phyloP scores from a whole-genome alignment of 2,113 vertebrate genomes.

The Brienomyrus brachyistius region DNA sequence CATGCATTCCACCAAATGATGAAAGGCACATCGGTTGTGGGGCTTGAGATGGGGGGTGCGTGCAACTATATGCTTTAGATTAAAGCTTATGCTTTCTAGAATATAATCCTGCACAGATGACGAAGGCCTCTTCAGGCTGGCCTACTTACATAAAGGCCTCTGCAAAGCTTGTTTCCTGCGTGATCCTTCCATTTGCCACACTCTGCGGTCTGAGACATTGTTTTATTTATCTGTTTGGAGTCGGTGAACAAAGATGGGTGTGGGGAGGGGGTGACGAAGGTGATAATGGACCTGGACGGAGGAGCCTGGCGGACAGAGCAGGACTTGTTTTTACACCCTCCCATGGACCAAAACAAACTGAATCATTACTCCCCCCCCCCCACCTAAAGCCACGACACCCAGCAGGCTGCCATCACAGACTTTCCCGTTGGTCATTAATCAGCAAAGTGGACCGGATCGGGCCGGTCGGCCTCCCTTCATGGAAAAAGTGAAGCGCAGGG shows the following conservation, averaged over 20 bases:
- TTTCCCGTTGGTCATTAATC: slow-evolving; percentile 52
- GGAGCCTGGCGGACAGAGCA: slow-evolving; percentile 34
- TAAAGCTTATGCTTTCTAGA: not conserved
- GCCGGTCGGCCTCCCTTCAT: slow-evolving; percentile 48
- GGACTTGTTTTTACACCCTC: slow-evolving; percentile 45
- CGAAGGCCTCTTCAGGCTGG: not conserved
- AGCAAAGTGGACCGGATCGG: slow-evolving; percentile 30
- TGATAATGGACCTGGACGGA: not conserved
- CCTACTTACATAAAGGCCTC: not conserved
- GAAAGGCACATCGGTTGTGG: not conserved
- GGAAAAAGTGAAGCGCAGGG: slow-evolving; percentile 47
- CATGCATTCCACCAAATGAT: not conserved
- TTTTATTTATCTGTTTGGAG: slow-evolving; percentile 26
- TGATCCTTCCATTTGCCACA: slow-evolving; percentile 19
- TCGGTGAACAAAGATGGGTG: slow-evolving; percentile 30
- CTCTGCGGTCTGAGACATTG: slow-evolving; percentile 20
- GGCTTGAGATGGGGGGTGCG: not conserved
- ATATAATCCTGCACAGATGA: not conserved
- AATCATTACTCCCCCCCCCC: slow-evolving; percentile 42
- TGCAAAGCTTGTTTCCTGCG: not conserved
- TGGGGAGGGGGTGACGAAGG: not conserved
- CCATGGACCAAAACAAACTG: slow-evolving; percentile 47
- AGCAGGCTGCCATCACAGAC: slow-evolving; percentile 46
- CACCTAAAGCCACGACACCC: slow-evolving; percentile 37
- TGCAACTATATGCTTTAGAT: slow-evolving; percentile 16